These are phyloP conservation scores for Pipistrellus pipistrellus DNA, from an alignment of 2,797 vertebrate genomes.

Conservation along the genomic window DNA sequence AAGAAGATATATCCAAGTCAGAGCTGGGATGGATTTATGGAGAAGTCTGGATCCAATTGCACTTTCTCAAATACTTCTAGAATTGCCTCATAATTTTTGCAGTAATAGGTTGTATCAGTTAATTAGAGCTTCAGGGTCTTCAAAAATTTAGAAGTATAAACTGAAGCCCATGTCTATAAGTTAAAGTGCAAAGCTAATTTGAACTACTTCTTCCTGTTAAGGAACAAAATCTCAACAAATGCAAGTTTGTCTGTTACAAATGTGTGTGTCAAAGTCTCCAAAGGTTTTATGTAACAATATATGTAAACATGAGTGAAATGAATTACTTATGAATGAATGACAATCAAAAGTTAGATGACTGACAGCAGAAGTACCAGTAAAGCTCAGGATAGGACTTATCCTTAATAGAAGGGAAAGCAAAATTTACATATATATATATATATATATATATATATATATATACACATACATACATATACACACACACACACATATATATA, in stretches of 20 bases:
- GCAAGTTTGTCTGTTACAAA: neutral
- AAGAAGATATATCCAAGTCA: neutral
- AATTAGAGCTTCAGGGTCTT: neutral
- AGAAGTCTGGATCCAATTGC: neutral
- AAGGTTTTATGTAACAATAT: neutral
- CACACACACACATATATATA: too few relatives aligned
- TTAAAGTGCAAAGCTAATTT: neutral
- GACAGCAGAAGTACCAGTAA: neutral
- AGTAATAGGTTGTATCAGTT: neutral
- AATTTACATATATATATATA: neutral
- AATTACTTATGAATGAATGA: neutral
- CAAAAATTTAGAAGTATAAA: neutral
- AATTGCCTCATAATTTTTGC: neutral
- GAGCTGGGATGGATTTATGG: neutral
- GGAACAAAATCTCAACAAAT: neutral
- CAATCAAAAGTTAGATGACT: neutral
- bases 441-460: neutral
- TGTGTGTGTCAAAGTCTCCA: neutral
- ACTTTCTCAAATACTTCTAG: slow-evolving; percentile 26
- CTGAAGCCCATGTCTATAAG: neutral
- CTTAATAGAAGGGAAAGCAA: slow-evolving; percentile 35
- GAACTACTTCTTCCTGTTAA: neutral
- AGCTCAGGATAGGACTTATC: neutral
- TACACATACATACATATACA: too few relatives aligned
- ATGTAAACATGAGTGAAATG: neutral